These are phyloP conservation scores for Dicrostonyx torquatus DNA, from an alignment of 2,797 vertebrate species.

Conservation along the genomic window DNA sequence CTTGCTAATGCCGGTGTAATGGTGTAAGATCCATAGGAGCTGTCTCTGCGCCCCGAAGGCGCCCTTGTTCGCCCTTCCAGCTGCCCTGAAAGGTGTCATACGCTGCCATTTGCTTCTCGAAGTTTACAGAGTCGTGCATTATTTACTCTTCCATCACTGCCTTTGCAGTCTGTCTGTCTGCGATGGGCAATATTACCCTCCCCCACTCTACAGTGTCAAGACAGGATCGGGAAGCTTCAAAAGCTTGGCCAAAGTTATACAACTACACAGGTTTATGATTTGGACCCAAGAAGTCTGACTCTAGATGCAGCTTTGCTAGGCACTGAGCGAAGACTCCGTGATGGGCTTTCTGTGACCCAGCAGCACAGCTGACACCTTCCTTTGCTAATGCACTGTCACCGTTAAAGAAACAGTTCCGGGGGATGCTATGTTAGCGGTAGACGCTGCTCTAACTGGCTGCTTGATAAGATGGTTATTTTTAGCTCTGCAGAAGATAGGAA, in stretches of 20 bases:
- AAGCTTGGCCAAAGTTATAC: neutral
- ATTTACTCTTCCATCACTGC: neutral
- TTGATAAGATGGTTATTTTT: slow-evolving; percentile 68
- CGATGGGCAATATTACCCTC: neutral
- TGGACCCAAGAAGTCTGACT: slow-evolving; percentile 11
- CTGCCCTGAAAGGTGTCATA: neutral
- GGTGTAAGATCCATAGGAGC: neutral
- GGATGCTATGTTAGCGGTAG: slow-evolving; percentile 51
- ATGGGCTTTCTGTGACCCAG: neutral
- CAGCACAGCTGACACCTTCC: neutral
- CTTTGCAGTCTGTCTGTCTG: neutral
- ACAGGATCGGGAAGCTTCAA: neutral
- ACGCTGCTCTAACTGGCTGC: slow-evolving; percentile 40
- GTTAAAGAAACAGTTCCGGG: neutral
- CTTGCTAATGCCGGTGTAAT: neutral
- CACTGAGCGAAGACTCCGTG: neutral
- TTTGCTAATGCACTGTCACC: neutral
- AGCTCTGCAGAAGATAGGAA: slow-evolving; percentile 68
- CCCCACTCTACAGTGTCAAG: neutral
- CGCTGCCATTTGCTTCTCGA: neutral
- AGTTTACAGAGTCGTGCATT: neutral
- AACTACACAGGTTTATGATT: slow-evolving; percentile 14
- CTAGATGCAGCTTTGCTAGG: neutral
- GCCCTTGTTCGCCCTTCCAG: neutral
- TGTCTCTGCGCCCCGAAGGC: neutral